These are phyloP conservation scores for Pachymerium ferrugineum DNA, from an alignment of 2,888 invertebrate species.

Conservation along the genomic window DNA sequence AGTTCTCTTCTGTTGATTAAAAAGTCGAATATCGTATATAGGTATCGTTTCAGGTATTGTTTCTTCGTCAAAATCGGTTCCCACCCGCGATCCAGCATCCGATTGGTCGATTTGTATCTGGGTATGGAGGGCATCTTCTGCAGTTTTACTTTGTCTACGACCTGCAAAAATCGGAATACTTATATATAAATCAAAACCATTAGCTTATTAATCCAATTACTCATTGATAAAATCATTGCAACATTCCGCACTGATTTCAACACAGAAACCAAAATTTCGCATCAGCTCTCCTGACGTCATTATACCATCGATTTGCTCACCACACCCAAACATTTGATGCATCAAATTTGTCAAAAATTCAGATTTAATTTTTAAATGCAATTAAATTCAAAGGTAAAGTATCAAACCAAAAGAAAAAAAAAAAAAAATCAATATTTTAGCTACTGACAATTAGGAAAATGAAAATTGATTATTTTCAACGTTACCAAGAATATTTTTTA, in stretches of 20 bases:
- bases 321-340: neutral
- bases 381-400: neutral
- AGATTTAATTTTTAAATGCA: neutral
- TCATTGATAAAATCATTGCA: too few species aligned
- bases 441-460: neutral
- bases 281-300: neutral
- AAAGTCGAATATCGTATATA: conserved; percentile 23
- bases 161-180: neutral
- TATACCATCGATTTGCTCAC: neutral
- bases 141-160: neutral
- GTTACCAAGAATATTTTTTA: too few species aligned
- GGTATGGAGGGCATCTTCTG: conserved; percentile 8
- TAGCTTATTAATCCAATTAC: too few species aligned
- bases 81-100: neutral
- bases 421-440: too few species aligned
- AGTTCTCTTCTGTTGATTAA: neutral
- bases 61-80: neutral
- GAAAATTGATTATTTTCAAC: neutral
- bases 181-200: too few species aligned
- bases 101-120: conserved; percentile 29
- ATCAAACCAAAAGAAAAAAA: too few species aligned
- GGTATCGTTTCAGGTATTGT: conserved; percentile 10
- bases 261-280: neutral
- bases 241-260: too few species aligned
- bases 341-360: neutral